Conservation (phyloP, 2,888 invertebrate species). For the Thymelicus sylvestris region DNA sequence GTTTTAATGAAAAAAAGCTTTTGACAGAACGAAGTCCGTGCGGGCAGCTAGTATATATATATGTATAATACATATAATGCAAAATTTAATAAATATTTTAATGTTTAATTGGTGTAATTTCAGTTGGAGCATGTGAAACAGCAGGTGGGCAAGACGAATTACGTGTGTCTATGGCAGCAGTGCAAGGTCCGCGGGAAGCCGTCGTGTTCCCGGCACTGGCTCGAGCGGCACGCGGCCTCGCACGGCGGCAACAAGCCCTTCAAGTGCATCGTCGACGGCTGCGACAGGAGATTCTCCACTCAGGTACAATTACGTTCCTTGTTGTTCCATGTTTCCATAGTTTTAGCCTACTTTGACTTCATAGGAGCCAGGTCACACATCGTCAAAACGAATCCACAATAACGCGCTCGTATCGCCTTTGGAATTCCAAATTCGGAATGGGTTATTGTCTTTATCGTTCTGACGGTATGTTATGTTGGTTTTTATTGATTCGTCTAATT, state of each 20-base stretch:
- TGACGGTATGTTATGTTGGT: slow-evolving; percentile 51
- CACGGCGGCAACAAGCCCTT: slow-evolving; percentile 97
- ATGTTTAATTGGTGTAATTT: slow-evolving; percentile 11
- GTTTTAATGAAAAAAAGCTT: no score
- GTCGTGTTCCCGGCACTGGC: slow-evolving; percentile 96
- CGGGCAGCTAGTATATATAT: no score
- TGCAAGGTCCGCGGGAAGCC: slow-evolving; percentile 97
- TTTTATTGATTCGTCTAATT: slow-evolving; percentile 40
- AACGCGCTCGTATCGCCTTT: slow-evolving; percentile 44
- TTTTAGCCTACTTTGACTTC: slow-evolving; percentile 30
- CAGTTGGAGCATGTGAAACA: slow-evolving; percentile 93
- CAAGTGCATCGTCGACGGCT: slow-evolving; percentile 97
- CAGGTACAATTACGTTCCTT: slow-evolving; percentile 87
- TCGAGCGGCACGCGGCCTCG: slow-evolving; percentile 95
- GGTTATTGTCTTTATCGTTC: slow-evolving; percentile 55
- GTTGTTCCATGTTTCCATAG: slow-evolving; percentile 47
- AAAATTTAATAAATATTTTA: no score
- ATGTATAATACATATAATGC: no score
- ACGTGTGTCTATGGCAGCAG: slow-evolving; percentile 95
- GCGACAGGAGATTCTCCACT: slow-evolving; percentile 93
- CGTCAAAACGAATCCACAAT: slow-evolving; percentile 56
- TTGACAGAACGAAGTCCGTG: no score
- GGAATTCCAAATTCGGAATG: slow-evolving; percentile 40
- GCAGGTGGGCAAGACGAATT: slow-evolving; percentile 93
- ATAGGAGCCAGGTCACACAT: slow-evolving; percentile 47